Evolutionary conservation across 2,888 invertebrate species (phyloP), one percentile per base, ranked within the genome.

Genomic region (Habrosyne pyritoides): DNA sequence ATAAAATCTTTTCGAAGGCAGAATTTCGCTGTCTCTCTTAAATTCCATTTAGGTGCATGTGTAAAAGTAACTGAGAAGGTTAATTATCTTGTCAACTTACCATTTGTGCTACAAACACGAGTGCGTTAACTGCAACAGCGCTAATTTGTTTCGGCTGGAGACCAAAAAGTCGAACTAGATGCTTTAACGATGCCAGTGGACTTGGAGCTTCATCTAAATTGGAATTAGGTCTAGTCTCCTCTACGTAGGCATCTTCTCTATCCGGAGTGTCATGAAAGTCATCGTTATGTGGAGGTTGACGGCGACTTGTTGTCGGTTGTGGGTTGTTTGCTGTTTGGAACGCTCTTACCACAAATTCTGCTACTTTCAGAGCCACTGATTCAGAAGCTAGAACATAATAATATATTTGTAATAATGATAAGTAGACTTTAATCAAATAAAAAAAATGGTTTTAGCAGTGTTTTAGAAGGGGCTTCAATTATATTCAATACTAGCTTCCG

Each of bases 71-170:
- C 18, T 12, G 28, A 28, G 10, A 14, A 50, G 28, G 28, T 50
- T 28, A 50, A 50, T 33, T 21, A 18, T 4, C 12, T 47, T 18
- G 2, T n/a, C 7, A 52, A 83, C 93, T 92, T 86, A 97, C 97
- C 95, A 97, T 93, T 87, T 97, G 97, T 0, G 97, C 97, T 14
- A 97, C 93, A 84, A 97, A 96, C 63, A 97, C 95, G 14, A 97
- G 93, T 21, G 96, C 96, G 80, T 97, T 97, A 14, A 97, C 94
- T 12, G 97, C 96, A 46, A 97, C 95, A 0, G 97, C 97, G 28
- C 96, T 95, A 59, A 97, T 93, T 85, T 96, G 96, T 55, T 94
- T 94, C 0, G 95, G 93, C 79, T 97, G 96, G 53, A 97, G 93
- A 21, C 97, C 97, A 66, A 97, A 93, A 55, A 97, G 84, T 50